Evolutionary conservation across 2,113 vertebrate genomes (phyloP).

Genomic region (Bolborhynchus lineola): DNA sequence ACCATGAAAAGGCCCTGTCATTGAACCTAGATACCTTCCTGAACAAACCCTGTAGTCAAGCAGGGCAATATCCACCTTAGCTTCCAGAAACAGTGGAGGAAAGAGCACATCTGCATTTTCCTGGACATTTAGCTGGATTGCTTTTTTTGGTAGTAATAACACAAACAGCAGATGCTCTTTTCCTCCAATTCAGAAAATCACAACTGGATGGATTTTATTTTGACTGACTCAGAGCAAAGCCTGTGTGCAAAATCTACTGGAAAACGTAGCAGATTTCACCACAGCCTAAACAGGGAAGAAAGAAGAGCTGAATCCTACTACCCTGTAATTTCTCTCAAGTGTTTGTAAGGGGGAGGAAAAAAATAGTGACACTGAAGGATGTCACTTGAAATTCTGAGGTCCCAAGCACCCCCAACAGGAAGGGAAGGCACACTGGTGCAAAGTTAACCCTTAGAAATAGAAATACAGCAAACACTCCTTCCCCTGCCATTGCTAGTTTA

Average conservation of each 20-base stretch:
- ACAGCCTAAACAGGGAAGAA: conserved; percentile 37
- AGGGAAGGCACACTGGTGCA: conserved; percentile 81
- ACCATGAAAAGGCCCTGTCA: conserved; percentile 15
- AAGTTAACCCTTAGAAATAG: conserved; percentile 53
- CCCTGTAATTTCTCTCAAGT: conserved; percentile 52
- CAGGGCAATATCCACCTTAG: conserved; percentile 60
- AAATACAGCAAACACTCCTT: conserved; percentile 55
- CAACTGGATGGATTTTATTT: conserved; percentile 50
- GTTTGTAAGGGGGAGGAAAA: conserved; percentile 45
- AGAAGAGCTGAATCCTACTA: conserved; percentile 17
- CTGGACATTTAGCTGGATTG: neutral
- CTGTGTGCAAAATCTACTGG: conserved; percentile 24
- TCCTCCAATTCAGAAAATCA: conserved; percentile 35
- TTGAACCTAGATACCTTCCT: neutral
- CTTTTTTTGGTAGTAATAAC: conserved; percentile 68
- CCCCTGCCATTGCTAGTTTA: conserved; percentile 47
- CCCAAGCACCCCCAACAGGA: conserved; percentile 59
- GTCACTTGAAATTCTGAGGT: conserved; percentile 59
- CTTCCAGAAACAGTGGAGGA: conserved; percentile 58
- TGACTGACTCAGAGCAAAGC: conserved; percentile 27
- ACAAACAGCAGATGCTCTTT: conserved; percentile 47
- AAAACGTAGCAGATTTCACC: conserved; percentile 40
- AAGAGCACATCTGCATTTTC: conserved; percentile 38
- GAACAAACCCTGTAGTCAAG: conserved; percentile 49
- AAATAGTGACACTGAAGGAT: conserved; percentile 23